These are phyloP conservation scores for Esperia sulphurella DNA, from an alignment of 2,888 invertebrate genomes.

Conservation along the genomic window DNA sequence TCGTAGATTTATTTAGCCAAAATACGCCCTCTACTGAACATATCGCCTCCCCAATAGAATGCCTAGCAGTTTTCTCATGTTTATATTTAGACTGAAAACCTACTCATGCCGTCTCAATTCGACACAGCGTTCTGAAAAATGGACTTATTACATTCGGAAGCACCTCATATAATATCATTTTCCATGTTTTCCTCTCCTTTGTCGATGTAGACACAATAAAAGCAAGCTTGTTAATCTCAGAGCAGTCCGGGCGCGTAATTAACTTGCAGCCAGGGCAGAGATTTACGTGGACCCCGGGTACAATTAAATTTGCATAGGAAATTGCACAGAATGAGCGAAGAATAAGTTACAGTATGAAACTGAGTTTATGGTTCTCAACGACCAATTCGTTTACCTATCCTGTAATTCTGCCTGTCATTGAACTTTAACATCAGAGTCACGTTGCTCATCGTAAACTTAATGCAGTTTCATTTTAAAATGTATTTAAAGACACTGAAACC, in stretches of 20 bases:
- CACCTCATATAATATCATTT: slow-evolving; percentile 47
- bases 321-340: slow-evolving; percentile 73
- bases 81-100: too few relatives aligned
- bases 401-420: neutral
- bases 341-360: slow-evolving; percentile 63
- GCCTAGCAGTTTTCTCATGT: too few relatives aligned
- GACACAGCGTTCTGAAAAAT: too few relatives aligned
- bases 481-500: neutral
- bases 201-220: slow-evolving; percentile 71
- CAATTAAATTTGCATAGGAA: slow-evolving; percentile 80
- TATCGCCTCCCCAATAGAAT: too few relatives aligned
- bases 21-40: too few relatives aligned
- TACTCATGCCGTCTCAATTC: too few relatives aligned
- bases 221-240: slow-evolving; percentile 70
- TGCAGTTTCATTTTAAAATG: too few relatives aligned
- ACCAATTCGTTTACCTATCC: neutral
- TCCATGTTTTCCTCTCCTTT: slow-evolving; percentile 49
- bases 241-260: slow-evolving; percentile 50
- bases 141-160: slow-evolving; percentile 22
- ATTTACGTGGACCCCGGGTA: slow-evolving; percentile 75
- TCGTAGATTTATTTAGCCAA: too few relatives aligned
- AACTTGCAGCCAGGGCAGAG: slow-evolving; percentile 71
- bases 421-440: too few relatives aligned
- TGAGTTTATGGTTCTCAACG: slow-evolving; percentile 43
- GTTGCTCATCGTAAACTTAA: neutral